Evolutionary conservation across 2,797 vertebrate species (phyloP), one percentile per base, ranked within the genome.

Genomic region (Chloroceryle inda): DNA sequence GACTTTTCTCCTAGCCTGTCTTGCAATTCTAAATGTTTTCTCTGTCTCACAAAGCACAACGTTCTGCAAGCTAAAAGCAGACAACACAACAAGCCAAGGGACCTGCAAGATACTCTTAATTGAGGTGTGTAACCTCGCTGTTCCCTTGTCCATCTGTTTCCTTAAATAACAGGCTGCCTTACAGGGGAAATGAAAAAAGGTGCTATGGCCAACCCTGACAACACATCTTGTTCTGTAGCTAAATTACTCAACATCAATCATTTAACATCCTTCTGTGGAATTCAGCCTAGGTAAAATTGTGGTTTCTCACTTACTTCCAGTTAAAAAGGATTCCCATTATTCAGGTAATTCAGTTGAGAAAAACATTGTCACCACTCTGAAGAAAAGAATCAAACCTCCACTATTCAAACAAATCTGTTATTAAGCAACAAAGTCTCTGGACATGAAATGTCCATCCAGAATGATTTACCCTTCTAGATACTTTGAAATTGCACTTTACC

Each of bases 161-260:
- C 59, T 79, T 94, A 90, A 95, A 97, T 88, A 94, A 84, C 79
- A 86, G 42, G 10, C 31, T 92, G 15, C 33, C 38, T 96, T 93
- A 74, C 26, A 37, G 49, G 61, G 64, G 64, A 93, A 96, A 87
- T 88, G 77, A 87, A 93, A 94, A 95, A 92, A 92, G 77, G 68
- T 95, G n/a, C 56, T 77, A 61, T 35, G 68, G 66, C 49, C 58
- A 94, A 61, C 55, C 74, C 45, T 1, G 12, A 91, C 64, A 94
- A 81, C 85, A 81, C 33, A 71, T 88, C 72, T 92, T 90, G 53
- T 93, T 93, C 80, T 94, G 85, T 91, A 90, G 63, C 61, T 91
- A 90, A 96, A 95, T 95, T 96, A 79, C 83, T 90, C 53, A 58
- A 72, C 85, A 95, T 96, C 91, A 94, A 91, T 95, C 94, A 95